Evolutionary conservation across 2,888 invertebrate genomes (phyloP), one percentile per base, ranked within the genome.

Genomic region (Torymus aiolomorphi): DNA sequence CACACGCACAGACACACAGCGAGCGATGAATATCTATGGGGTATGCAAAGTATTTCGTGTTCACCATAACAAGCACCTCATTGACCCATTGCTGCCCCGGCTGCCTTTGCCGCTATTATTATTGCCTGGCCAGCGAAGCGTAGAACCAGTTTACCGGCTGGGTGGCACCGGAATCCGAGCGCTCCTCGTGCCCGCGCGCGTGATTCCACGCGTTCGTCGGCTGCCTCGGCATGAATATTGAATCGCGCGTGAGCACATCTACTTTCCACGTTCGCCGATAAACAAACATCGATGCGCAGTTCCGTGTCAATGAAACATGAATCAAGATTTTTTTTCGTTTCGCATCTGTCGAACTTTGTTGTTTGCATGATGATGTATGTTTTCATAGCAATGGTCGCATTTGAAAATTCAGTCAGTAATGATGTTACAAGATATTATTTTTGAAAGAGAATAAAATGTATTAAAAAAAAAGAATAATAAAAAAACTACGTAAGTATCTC

Each of bases 31-130:
- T 88, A 89, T 89, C 88, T 88, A 88, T 84, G 85, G 86, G 85
- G 85, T 88, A 89, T 89, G 89, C 88, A 89, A 89, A 89, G 87
- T 85, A 86, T 86, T 88, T 84, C 88, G 88, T 88, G 89, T 88
- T 88, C 84, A 84, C 87, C 88, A 89, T 89, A 88, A 89, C 88
- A 88, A 89, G 88, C 87, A 88, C 86, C 88, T 89, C 88, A 88
- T 89, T 89, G 89, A 88, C 88, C 88, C 88, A 88, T 88, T 87
- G 87, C 84, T 79, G 61, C 69, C 42, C 42, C 8, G 42, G 65
- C 59, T 63, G 20, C 54, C 75, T 20, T 54, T 84, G 84, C 82
- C 78, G 82, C 83, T 88, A 86, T 87, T 87, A 87, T 88, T 84
- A 86, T 86, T 87, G 86, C 84, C 83, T 84, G 83, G 84, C 82